phyloP scores from a whole-genome alignment of 2,113 vertebrate species.

The Blennius ocellaris region DNA sequence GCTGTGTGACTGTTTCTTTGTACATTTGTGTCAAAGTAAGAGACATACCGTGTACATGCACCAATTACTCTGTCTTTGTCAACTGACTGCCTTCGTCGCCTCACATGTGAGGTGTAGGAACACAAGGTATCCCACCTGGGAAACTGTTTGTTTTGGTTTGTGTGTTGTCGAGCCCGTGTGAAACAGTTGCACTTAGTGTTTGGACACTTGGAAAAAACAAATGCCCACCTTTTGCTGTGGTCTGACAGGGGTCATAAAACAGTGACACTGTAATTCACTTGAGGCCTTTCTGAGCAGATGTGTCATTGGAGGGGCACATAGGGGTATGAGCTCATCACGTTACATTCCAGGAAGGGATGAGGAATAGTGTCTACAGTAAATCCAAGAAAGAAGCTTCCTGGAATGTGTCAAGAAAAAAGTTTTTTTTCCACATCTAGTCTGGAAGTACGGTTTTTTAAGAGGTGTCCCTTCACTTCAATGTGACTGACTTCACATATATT shows the following conservation, averaged over 20 bases:
- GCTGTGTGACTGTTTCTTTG: constrained; percentile 20
- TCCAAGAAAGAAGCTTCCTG: constrained; percentile 42
- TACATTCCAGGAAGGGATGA: constrained; percentile 65
- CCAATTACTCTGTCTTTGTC: constrained; percentile 58
- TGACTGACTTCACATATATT: constrained; percentile 7
- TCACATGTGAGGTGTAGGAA: constrained; percentile 59
- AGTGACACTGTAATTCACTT: constrained; percentile 9
- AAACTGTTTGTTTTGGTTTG: constrained; percentile 52
- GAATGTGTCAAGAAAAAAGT: constrained; percentile 43
- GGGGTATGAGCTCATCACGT: constrained; percentile 59
- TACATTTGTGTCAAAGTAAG: background rate
- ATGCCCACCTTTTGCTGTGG: constrained; percentile 67
- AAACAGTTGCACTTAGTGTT: constrained; percentile 48
- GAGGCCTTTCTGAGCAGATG: constrained; percentile 34
- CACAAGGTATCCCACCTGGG: constrained; percentile 28
- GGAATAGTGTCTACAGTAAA: constrained; percentile 45
- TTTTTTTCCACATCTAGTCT: background rate
- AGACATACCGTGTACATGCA: constrained; percentile 18
- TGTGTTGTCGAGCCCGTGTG: constrained; percentile 58
- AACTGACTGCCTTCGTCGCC: constrained; percentile 24
- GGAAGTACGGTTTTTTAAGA: constrained; percentile 9
- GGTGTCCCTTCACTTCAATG: background rate
- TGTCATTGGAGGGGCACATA: constrained; percentile 51
- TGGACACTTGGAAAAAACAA: constrained; percentile 64
- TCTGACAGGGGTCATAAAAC: constrained; percentile 37